Base-by-base conservation (phyloP, 2,113 vertebrate species). In the Thunnus maccoyii region DNA sequence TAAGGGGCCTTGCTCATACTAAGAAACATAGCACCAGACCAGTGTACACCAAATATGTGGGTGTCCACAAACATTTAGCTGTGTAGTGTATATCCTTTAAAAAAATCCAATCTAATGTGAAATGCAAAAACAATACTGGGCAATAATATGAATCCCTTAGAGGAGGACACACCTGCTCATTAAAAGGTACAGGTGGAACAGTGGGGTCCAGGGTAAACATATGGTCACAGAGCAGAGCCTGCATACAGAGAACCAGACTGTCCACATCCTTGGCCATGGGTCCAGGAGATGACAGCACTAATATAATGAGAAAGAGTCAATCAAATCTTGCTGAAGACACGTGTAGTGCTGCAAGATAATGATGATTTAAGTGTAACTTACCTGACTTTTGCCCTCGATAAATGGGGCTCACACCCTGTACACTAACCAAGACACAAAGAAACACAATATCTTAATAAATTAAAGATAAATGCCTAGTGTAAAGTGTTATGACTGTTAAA, bases 191-290 rank as follows among this genome's bases (percentile, higher is more conserved):
- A 0, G 97, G 97, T 3, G 97, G 97, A 52, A 99, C 93, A 0
- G 92, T 94, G 82, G 97, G 96, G 74, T 99, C 98, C 93, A 99
- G 87, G 10, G 20, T 81, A 88, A 99, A 99, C 97, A 99, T 95
- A 83, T 98, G 92, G 36, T 96, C 88, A 20, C 95, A 96, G 11
- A 99, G 95, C 82, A 99, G 86, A 0, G 97, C 97, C 93, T 92
- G 94, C 96, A 99, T 95, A 68, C 93, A 97, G 52, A 98, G 86
- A 4, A 92, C 96, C 91, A 99, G 92, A 83, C 97, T 96, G 86
- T 97, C 97, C 84, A 99, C 97, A 0, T 99, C 97, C 52, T 90
- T 93, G 0, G 94, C 97, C 94, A 98, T 88, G 0, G 97, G 97
- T 20, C 98, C 98, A 3, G 94, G 0, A 0, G 93, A 85, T 4